Percentiles rank a stretch among this genome's conserved stretches.
Conservation (phyloP, 2,113 vertebrate genomes). For the Patagioenas fasciata region DNA sequence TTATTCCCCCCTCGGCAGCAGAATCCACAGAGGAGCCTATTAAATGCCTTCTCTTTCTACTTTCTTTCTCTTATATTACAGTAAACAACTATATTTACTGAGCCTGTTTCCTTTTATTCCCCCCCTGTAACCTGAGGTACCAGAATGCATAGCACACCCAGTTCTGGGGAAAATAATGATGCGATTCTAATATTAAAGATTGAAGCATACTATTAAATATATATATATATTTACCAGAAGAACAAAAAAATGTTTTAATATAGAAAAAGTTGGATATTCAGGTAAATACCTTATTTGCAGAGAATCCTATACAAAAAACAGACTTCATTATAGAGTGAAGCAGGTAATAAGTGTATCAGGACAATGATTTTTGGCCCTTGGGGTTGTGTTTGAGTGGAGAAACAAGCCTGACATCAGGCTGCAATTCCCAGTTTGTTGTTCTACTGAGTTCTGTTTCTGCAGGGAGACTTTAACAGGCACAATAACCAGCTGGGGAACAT, state of each 20-base stretch:
- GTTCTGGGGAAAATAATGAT: neutral
- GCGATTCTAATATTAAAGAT: neutral
- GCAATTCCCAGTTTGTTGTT: neutral
- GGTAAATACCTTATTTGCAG: neutral
- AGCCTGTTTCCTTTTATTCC: neutral
- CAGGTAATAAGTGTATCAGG: rapidly evolving
- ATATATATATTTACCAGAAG: neutral
- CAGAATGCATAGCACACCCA: neutral
- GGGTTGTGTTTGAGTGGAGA: neutral
- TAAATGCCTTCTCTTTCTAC: neutral
- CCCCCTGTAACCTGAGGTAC: neutral
- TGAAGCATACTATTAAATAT: neutral
- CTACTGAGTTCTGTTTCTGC: neutral
- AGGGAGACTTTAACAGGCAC: neutral
- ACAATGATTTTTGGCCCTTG: neutral
- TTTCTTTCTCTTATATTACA: neutral
- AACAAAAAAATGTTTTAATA: neutral
- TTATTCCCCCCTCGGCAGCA: neutral
- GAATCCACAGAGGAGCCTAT: neutral
- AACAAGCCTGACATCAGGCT: neutral
- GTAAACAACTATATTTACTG: neutral
- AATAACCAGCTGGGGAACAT: rapidly evolving
- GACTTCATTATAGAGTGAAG: neutral
- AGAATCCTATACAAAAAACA: neutral
- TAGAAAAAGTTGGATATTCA: neutral